These are phyloP conservation scores for Pagrus major DNA, from an alignment of 2,113 vertebrate species.

Conservation along the genomic window DNA sequence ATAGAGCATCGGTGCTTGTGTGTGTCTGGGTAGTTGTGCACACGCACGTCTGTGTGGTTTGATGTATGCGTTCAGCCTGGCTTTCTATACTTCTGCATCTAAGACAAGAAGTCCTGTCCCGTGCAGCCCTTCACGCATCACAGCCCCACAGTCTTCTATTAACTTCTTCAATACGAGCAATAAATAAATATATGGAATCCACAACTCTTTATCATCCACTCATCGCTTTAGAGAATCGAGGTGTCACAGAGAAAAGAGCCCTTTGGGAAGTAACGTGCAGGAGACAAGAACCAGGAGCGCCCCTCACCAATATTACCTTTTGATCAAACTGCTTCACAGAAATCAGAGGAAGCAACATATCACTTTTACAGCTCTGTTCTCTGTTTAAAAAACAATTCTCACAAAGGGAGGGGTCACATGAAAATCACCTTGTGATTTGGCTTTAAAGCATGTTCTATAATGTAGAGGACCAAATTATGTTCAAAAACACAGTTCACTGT, in stretches of 20 bases:
- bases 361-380: slow-evolving; percentile 73
- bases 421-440: slow-evolving; percentile 78
- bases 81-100: slow-evolving; percentile 59
- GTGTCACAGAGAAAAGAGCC: slow-evolving; percentile 52
- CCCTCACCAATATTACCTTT: slow-evolving; percentile 64
- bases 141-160: slow-evolving; percentile 68
- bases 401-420: slow-evolving; percentile 70
- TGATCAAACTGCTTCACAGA: slow-evolving; percentile 70
- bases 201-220: slow-evolving; percentile 75
- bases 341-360: slow-evolving; percentile 69
- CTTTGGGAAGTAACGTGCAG: slow-evolving; percentile 54
- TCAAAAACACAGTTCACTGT: slow-evolving; percentile 72
- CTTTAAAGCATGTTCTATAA: slow-evolving; percentile 75
- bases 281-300: slow-evolving; percentile 45
- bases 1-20: slow-evolving; percentile 45
- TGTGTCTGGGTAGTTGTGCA: slow-evolving; percentile 48
- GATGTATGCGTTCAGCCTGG: slow-evolving; percentile 61
- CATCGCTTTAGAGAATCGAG: slow-evolving; percentile 58
- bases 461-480: slow-evolving; percentile 72
- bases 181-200: slow-evolving; percentile 78
- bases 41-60: slow-evolving; percentile 34
- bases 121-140: slow-evolving; percentile 73
- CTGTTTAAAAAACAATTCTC: slow-evolving; percentile 65
- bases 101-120: slow-evolving; percentile 67
- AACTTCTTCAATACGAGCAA: slow-evolving; percentile 69